Conservation (phyloP, 1,140 invertebrate species). For the Caligus rogercresseyi region DNA sequence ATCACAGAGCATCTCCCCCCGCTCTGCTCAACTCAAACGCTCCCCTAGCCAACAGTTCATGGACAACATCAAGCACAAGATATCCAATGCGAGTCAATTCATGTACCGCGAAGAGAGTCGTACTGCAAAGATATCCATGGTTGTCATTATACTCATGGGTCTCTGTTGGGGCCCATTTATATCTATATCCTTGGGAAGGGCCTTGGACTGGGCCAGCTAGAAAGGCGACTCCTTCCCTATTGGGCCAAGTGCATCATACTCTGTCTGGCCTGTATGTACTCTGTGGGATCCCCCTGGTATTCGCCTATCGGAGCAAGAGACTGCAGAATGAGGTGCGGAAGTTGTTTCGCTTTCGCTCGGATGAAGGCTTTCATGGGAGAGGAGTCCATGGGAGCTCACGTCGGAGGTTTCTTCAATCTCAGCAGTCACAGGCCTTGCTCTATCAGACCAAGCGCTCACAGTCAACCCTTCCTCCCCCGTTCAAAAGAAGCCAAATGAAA, state of each 20-base stretch:
- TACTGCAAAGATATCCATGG: constrained; percentile 53
- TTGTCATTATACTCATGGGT: constrained; percentile 49
- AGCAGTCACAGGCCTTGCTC: background rate
- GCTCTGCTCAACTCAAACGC: constrained; percentile 28
- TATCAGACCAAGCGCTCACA: background rate
- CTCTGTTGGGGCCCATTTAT: constrained; percentile 50
- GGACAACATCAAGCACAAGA: constrained; percentile 47
- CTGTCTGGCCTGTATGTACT: constrained; percentile 41
- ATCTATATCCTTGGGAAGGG: constrained; percentile 33
- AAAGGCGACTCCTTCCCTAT: constrained; percentile 25
- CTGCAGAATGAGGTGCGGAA: constrained; percentile 48
- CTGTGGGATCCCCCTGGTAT: constrained; percentile 54
- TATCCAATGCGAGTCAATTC: constrained; percentile 64
- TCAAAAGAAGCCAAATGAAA: background rate
- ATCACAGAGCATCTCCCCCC: constrained; percentile 29
- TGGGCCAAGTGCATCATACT: background rate
- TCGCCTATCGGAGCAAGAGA: constrained; percentile 53
- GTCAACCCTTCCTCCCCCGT: background rate
- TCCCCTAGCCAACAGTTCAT: constrained; percentile 29
- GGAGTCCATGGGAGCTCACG: background rate
- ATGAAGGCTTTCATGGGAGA: constrained; percentile 22
- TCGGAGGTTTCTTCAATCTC: background rate
- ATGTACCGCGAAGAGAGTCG: constrained; percentile 58
- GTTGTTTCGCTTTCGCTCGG: constrained; percentile 36
- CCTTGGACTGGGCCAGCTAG: constrained; percentile 29